Evolutionary conservation across 2,113 vertebrate genomes (phyloP).

Genomic region (Eulacestoma nigropectus): DNA sequence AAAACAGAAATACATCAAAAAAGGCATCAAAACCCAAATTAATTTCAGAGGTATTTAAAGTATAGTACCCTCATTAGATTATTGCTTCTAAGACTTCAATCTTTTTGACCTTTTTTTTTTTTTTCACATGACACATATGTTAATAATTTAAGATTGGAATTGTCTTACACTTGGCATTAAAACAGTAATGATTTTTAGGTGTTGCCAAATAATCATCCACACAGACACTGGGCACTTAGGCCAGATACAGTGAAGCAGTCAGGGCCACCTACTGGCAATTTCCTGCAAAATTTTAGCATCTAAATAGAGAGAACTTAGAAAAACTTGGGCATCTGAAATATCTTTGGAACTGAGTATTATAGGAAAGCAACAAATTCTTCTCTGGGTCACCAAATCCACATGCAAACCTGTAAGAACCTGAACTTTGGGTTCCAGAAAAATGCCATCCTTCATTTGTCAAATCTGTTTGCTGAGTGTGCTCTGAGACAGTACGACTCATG

Average conservation of each 20-base stretch:
- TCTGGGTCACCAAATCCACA: neutral
- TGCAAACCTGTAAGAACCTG: neutral
- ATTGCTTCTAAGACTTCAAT: conserved; percentile 3
- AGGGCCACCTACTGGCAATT: neutral
- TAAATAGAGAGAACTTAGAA: neutral
- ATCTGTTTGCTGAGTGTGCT: neutral
- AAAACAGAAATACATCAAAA: conserved; percentile 36
- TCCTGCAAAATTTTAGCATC: neutral
- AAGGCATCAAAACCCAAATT: neutral
- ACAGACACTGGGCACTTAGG: neutral
- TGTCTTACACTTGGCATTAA: neutral
- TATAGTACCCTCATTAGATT: conserved; percentile 18
- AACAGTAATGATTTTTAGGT: conserved; percentile 9
- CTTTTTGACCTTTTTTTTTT: neutral
- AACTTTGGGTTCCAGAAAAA: neutral
- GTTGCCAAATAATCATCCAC: neutral
- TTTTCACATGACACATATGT: neutral
- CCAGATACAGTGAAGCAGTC: neutral
- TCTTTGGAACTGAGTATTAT: neutral
- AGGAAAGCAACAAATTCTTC: neutral
- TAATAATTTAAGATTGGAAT: conserved; percentile 7
- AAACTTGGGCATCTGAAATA: neutral
- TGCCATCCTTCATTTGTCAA: neutral
- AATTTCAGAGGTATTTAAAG: conserved; percentile 23
- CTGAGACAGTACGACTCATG: rapidly evolving